A percentile compares a stretch with the other conserved stretches of the same genome.
phyloP scores from a whole-genome alignment of 1,140 invertebrate species.

The Zaprionus capensis region DNA sequence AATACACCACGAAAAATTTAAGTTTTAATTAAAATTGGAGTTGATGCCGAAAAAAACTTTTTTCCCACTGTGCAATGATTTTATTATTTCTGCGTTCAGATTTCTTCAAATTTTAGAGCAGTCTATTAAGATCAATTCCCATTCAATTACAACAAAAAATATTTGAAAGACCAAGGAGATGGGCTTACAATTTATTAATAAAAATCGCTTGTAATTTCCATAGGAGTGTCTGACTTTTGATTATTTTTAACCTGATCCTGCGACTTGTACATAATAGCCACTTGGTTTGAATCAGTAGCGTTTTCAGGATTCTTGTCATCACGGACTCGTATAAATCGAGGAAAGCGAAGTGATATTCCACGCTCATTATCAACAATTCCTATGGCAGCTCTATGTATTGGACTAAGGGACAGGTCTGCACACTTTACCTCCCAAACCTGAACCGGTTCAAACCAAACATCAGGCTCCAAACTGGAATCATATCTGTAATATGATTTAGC shows the following conservation, averaged over 20 bases:
- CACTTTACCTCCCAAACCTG: slow-evolving; percentile 99
- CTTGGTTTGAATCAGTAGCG: slow-evolving; percentile 95
- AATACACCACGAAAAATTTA: no score
- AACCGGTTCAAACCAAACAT: slow-evolving; percentile 97
- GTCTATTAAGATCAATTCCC: no score
- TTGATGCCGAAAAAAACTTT: no score
- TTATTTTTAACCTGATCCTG: slow-evolving; percentile 97
- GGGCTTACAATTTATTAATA: slow-evolving; percentile 41
- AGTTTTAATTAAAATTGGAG: no score
- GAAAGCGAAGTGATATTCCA: slow-evolving; percentile 98
- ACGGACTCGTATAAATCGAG: slow-evolving; percentile 95
- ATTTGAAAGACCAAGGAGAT: not conserved
- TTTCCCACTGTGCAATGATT: no score
- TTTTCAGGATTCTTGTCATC: slow-evolving; percentile 97
- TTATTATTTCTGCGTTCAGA: no score
- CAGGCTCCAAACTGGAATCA: slow-evolving; percentile 91
- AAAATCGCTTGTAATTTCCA: slow-evolving; percentile 68
- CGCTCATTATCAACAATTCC: slow-evolving; percentile 96
- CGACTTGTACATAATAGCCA: slow-evolving; percentile 92
- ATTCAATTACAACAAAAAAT: not conserved
- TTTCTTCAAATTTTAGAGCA: no score
- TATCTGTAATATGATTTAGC: slow-evolving; percentile 95
- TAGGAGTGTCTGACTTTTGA: slow-evolving; percentile 59
- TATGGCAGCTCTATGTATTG: slow-evolving; percentile 94
- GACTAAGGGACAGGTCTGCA: slow-evolving; percentile 98